Base-by-base conservation (phyloP, 2,888 invertebrate species). In the Elysia crispata region DNA sequence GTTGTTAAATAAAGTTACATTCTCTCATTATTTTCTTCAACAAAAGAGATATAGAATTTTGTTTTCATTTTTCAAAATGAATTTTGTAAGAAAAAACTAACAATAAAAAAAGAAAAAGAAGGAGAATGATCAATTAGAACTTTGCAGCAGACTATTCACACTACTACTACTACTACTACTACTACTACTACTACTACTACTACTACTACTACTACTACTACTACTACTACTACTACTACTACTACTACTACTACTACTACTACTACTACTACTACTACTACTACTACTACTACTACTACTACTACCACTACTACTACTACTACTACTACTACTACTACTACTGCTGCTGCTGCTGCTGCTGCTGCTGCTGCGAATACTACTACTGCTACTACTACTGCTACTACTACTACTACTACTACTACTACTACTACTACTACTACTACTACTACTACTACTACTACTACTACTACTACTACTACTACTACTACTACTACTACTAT, bases 361-460 rank as follows among this genome's bases (percentile, higher is more conserved):
- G n/a, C n/a, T n/a, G n/a, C n/a, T n/a, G n/a, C n/a, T n/a, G n/a
- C n/a, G n/a, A n/a, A n/a, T n/a, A n/a, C n/a, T n/a, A n/a, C n/a
- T n/a, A n/a, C n/a, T n/a, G n/a, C n/a, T n/a, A n/a, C n/a, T n/a
- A n/a, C n/a, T n/a, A n/a, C n/a, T n/a, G n/a, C n/a, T n/a, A n/a
- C n/a, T n/a, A 64, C 20, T 23, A 64, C 20, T 64, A 64, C 20
- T 23, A 64, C 20, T 23, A 64, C 20, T 64, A 64, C 20, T 64
- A 64, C 20, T 64, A 64, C 20, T 64, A 64, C 20, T 64, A 64
- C 20, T 64, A 64, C 20, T 64, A 64, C 20, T 64, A 64, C 20
- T 23, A 64, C 20, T 64, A 64, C 20, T 64, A 64, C 20, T 64
- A 64, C 20, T 64, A 64, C 20, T 64, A 64, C 20, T 64, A 64